A percentile compares a stretch with the other conserved stretches of the same genome.
These are phyloP conservation scores for Podarcis muralis DNA, from an alignment of 2,113 vertebrate genomes.

Conservation along the genomic window DNA sequence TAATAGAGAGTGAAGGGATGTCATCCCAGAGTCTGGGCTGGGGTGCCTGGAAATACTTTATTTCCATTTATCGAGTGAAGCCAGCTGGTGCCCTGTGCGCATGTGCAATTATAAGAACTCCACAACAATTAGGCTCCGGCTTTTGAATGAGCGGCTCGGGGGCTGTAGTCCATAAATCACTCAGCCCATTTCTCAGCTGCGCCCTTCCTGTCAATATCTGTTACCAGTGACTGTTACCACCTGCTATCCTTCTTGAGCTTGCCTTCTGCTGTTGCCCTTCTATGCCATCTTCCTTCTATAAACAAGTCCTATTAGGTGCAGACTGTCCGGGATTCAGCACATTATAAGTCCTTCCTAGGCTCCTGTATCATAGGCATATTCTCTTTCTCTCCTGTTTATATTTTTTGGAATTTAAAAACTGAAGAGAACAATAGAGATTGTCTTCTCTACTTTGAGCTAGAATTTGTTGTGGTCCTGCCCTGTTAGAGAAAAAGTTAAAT, in stretches of 20 bases:
- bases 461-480: neutral
- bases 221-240: slow-evolving; percentile 13
- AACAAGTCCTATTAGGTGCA: neutral
- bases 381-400: neutral
- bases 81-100: slow-evolving; percentile 19
- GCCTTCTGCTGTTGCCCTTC: neutral
- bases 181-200: slow-evolving; percentile 26
- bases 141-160: slow-evolving; percentile 26
- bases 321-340: neutral
- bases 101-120: slow-evolving; percentile 26
- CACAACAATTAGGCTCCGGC: slow-evolving; percentile 9
- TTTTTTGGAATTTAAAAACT: neutral
- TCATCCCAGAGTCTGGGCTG: neutral
- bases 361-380: neutral
- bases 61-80: slow-evolving; percentile 8
- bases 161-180: slow-evolving; percentile 5
- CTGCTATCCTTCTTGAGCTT: slow-evolving; percentile 10
- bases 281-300: neutral
- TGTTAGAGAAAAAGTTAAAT: neutral
- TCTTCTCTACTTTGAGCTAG: neutral
- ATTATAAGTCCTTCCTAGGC: neutral
- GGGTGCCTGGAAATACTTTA: neutral
- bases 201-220: slow-evolving; percentile 21
- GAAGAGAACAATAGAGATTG: neutral
- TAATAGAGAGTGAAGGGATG: slow-evolving; percentile 10